Conservation (phyloP, 2,797 vertebrate species). For the Hylomyscus alleni region DNA sequence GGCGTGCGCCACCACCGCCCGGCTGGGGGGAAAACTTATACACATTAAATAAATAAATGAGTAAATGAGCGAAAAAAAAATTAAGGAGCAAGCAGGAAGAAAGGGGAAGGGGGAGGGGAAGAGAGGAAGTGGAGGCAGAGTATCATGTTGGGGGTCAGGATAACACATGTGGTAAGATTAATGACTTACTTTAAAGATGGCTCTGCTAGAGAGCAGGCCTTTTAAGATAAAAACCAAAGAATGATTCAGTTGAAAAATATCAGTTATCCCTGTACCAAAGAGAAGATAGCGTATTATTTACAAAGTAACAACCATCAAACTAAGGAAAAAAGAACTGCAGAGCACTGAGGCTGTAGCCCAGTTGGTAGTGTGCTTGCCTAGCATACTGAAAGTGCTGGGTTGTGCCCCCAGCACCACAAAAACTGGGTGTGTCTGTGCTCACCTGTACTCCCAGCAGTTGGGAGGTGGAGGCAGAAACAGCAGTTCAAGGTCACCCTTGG, state of each 20-base stretch:
- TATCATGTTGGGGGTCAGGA: slow-evolving; percentile 60
- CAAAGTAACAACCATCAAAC: neutral
- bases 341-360: neutral
- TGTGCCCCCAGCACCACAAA: neutral
- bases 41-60: neutral
- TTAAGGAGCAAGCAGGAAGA: neutral
- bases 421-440: neutral
- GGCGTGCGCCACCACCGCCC: no score
- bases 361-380: neutral
- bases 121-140: neutral
- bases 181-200: slow-evolving; percentile 87
- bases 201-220: slow-evolving; percentile 85
- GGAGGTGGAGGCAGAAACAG: neutral
- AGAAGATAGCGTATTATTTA: neutral
- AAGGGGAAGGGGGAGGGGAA: neutral
- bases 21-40: neutral
- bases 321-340: neutral
- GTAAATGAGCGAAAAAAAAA: neutral
- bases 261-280: neutral
- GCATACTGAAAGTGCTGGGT: neutral
- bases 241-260: neutral
- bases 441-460: neutral
- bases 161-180: slow-evolving; percentile 81
- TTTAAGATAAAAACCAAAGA: slow-evolving; percentile 81
- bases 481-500: neutral